Base-by-base conservation (phyloP, 2,113 vertebrate genomes). In the Psittacus erithacus region DNA sequence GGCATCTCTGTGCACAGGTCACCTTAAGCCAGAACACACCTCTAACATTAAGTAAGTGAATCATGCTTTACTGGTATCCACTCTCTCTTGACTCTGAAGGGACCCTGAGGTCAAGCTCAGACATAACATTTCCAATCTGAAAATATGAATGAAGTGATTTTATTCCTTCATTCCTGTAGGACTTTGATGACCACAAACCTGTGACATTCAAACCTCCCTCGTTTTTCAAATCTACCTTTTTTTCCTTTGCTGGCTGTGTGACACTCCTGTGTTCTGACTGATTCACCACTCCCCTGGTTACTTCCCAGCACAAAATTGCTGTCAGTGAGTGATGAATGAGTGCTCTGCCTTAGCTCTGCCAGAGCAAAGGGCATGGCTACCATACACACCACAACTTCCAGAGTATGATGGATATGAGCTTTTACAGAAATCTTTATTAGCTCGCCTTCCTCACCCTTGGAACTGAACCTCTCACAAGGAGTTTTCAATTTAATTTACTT, bases 231-330 rank as follows among this genome's bases (percentile, higher is more conserved):
- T 43, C 35, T 64, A 4, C 19, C 33, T 8, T 67, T 75, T 87
- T 70, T 39, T 1, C 10, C 31, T 92, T 92, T 89, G 55, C 55
- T 89, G 65, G 23, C 52, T 87, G 81, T 89, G 73, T 82, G 77
- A 78, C 86, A 95, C 44, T 53, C 7, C 50, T 2, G 2, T 91
- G 52, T 89, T 93, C 93, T 91, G 86, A 62, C 65, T 92, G 94
- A 91, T 91, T 96, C 96, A 92, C 84, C 57, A 50, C 62, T 84
- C 77, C 47, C 47, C 62, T 91, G 89, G 74, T 85, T 82, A 84
- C 93, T 95, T 96, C 81, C 62, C 94, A 91, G 69, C 83, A 89
- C 57, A 81, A 92, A 93, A 95, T 79, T 92, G 65, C 65, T 95
- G 84, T 93, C 81, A 91, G 62, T 0, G 1, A 79, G 77, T 93